A percentile compares a stretch with the other conserved stretches of the same genome.
Conservation (phyloP, 2,113 vertebrate species). For the Podiceps cristatus region DNA sequence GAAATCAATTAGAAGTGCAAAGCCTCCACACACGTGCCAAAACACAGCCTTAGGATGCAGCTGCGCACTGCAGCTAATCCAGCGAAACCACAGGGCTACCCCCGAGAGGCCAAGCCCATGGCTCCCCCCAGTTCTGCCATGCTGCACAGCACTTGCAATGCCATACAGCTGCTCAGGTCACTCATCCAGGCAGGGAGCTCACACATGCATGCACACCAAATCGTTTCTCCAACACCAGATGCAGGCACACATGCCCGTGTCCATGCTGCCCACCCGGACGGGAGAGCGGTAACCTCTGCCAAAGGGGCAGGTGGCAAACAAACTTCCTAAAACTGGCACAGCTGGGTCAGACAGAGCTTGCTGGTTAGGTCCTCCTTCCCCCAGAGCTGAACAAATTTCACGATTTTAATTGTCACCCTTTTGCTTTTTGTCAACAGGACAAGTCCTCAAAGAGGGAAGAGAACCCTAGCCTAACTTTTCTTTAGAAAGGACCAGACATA, state of each 20-base stretch:
- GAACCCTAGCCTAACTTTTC: background rate
- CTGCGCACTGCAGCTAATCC: background rate
- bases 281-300: background rate
- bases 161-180: background rate
- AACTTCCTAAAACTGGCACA: background rate
- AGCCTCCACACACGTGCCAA: background rate
- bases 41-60: background rate
- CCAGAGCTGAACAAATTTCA: background rate
- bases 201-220: rapidly evolving
- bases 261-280: rapidly evolving
- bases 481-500: background rate
- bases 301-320: background rate
- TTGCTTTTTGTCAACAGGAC: background rate
- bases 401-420: background rate
- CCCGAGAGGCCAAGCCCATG: background rate
- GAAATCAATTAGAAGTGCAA: constrained; percentile 23
- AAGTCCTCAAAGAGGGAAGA: background rate
- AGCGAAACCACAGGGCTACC: rapidly evolving
- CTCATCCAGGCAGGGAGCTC: background rate
- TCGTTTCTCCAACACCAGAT: rapidly evolving
- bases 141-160: background rate
- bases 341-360: background rate
- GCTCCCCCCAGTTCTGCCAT: rapidly evolving
- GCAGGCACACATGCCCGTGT: rapidly evolving
- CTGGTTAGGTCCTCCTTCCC: background rate